phyloP scores from a whole-genome alignment of 2,113 vertebrate genomes.

The Poicephalus meyeri region DNA sequence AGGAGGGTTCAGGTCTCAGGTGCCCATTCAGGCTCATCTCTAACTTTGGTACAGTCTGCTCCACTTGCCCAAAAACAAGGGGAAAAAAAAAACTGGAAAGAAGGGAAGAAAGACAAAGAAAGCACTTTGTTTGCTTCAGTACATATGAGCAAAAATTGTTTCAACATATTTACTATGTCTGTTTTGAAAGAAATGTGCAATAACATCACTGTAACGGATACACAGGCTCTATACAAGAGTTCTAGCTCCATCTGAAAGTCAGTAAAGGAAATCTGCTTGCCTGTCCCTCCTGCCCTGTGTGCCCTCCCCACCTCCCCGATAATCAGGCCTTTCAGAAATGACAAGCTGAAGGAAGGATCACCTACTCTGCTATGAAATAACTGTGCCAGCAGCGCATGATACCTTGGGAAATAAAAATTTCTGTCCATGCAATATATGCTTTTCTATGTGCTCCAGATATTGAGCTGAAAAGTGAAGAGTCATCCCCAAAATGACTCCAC shows the following conservation, averaged over 20 bases:
- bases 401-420: conserved; percentile 36
- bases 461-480: conserved; percentile 57
- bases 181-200: conserved; percentile 49
- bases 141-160: conserved; percentile 12
- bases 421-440: conserved; percentile 55
- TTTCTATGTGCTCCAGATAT: conserved; percentile 54
- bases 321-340: conserved; percentile 22
- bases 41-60: conserved; percentile 59
- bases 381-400: conserved; percentile 42
- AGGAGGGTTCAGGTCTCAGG: neutral
- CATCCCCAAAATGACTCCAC: neutral
- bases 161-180: neutral
- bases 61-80: conserved; percentile 57
- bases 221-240: conserved; percentile 43
- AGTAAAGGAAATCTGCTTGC: conserved; percentile 11
- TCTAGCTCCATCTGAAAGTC: conserved; percentile 6
- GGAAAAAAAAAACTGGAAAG: neutral
- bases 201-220: conserved; percentile 21
- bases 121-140: neutral
- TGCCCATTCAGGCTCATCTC: conserved; percentile 45
- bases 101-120: neutral
- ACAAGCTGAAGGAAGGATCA: conserved; percentile 44
- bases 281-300: neutral
- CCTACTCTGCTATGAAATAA: conserved; percentile 33
- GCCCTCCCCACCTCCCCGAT: neutral